Percentiles rank a stretch among this genome's conserved stretches.
Conservation (phyloP, 2,113 vertebrate genomes). For the Callionymus lyra region DNA sequence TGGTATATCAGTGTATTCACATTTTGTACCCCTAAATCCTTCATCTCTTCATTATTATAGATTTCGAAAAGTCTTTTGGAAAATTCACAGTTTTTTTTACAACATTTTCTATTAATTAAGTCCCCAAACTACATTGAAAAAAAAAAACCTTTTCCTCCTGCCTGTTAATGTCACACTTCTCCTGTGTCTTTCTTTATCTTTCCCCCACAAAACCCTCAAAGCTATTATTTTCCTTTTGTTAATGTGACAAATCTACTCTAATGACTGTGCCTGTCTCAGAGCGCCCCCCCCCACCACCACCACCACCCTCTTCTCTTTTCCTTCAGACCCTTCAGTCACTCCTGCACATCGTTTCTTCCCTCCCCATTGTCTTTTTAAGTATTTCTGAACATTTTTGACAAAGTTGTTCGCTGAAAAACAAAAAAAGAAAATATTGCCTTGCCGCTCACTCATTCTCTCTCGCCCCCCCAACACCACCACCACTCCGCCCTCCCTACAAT, state of each 20-base stretch:
- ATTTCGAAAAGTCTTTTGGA: too few species aligned
- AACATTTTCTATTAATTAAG: too few species aligned
- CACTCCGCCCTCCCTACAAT: constrained; percentile 25
- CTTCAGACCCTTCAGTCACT: constrained; percentile 46
- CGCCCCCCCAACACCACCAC: constrained; percentile 4
- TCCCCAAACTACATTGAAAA: too few species aligned
- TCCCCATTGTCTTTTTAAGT: constrained; percentile 40
- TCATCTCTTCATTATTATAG: too few species aligned
- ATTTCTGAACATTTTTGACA: constrained; percentile 36
- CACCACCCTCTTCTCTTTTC: constrained; percentile 15
- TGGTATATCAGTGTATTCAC: too few species aligned
- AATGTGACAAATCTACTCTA: constrained; percentile 68
- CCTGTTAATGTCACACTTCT: not conserved
- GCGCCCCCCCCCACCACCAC: constrained; percentile 24
- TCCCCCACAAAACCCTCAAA: not conserved
- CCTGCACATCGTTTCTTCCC: constrained; percentile 41
- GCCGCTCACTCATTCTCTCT: constrained; percentile 26
- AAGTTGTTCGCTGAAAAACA: constrained; percentile 40
- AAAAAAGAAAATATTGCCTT: constrained; percentile 40
- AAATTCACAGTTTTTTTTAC: not conserved
- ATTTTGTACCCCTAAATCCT: too few species aligned
- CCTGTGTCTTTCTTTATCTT: constrained; percentile 50
- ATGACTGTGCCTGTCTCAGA: constrained; percentile 54
- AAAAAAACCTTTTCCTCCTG: not conserved
- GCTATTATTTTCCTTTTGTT: constrained; percentile 61